phyloP scores from a whole-genome alignment of 2,797 vertebrate species.

The Tokudaia muenninki region DNA sequence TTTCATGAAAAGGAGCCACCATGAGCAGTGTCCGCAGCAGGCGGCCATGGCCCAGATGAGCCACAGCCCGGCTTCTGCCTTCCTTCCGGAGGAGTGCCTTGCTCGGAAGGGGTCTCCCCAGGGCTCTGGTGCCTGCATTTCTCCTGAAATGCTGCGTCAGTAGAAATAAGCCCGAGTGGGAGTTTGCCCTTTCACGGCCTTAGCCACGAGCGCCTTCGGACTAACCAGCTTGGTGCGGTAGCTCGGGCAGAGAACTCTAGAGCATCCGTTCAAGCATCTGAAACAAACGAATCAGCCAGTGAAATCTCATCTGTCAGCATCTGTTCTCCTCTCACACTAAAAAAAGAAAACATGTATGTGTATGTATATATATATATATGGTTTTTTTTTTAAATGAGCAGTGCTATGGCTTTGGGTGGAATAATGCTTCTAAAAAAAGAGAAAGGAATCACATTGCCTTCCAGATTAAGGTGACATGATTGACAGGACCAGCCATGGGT shows the following conservation, averaged over 20 bases:
- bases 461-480: not conserved
- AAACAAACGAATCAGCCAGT: conserved; percentile 85
- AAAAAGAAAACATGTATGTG: conserved; percentile 18
- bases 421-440: conserved; percentile 23
- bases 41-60: conserved; percentile 72
- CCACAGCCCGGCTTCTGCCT: conserved; percentile 75
- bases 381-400: not conserved
- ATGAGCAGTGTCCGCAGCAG: conserved; percentile 67
- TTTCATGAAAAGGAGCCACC: conserved; percentile 73
- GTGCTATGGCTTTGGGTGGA: not conserved
- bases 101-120: conserved; percentile 82
- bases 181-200: conserved; percentile 84
- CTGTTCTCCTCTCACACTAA: conserved; percentile 74
- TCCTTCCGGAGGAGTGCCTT: conserved; percentile 80
- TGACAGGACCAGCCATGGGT: not conserved
- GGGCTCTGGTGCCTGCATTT: conserved; percentile 82
- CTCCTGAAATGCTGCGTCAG: conserved; percentile 84
- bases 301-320: conserved; percentile 82
- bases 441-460: not conserved
- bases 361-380: not conserved
- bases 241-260: conserved; percentile 83
- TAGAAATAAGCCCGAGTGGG: conserved; percentile 82
- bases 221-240: conserved; percentile 83
- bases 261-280: conserved; percentile 87
- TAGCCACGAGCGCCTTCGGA: conserved; percentile 84